A percentile compares a stretch with the other conserved stretches of the same genome.
Conservation (phyloP, 2,888 invertebrate species). For the Yponomeuta evonymella region DNA sequence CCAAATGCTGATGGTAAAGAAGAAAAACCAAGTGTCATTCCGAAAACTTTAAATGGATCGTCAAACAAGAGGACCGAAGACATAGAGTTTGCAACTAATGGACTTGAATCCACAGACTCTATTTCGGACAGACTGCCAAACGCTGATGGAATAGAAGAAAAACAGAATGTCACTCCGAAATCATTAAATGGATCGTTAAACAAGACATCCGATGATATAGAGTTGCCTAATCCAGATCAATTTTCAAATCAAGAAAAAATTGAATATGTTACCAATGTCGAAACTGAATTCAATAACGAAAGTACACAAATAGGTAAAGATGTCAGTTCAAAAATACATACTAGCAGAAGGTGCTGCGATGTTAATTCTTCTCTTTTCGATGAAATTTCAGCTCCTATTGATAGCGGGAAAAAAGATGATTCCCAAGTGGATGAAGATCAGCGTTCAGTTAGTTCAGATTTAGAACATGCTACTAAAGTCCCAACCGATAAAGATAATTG, state of each 20-base stretch:
- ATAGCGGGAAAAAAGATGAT: neutral
- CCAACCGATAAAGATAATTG: neutral
- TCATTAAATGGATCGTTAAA: neutral
- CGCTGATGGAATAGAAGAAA: neutral
- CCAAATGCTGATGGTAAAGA: neutral
- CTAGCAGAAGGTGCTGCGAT: neutral
- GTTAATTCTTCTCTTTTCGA: neutral
- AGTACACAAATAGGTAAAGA: neutral
- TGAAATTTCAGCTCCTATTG: neutral
- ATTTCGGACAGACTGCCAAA: neutral
- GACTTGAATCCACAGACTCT: neutral
- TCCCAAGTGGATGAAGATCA: neutral
- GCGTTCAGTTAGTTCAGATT: neutral
- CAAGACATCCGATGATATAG: neutral
- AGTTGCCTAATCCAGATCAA: neutral
- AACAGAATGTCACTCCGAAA: neutral
- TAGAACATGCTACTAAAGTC: neutral
- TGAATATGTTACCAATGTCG: no score
- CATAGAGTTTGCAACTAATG: neutral
- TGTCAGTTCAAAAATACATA: neutral
- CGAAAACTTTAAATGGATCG: neutral
- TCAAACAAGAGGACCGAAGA: neutral
- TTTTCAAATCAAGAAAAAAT: neutral
- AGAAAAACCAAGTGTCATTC: neutral
- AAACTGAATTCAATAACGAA: neutral